These are phyloP conservation scores for Bovichtus variegatus DNA, from an alignment of 2,797 vertebrate species.

Conservation along the genomic window DNA sequence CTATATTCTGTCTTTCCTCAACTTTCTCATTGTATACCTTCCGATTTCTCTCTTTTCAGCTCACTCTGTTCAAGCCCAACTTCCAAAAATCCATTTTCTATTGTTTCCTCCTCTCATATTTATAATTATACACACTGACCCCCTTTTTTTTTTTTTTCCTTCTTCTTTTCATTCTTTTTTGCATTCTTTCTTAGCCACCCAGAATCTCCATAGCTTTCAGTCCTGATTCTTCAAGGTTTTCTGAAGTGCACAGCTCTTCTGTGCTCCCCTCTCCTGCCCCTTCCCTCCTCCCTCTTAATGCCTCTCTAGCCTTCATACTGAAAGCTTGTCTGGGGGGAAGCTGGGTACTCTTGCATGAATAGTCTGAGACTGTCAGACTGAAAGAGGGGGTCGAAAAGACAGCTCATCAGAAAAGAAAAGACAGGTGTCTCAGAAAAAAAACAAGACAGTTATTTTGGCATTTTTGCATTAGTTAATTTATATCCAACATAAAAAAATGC, in stretches of 20 bases:
- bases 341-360: slow-evolving; percentile 75
- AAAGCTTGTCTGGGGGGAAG: slow-evolving; percentile 77
- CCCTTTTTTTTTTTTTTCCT: slow-evolving; percentile 42
- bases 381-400: slow-evolving; percentile 68
- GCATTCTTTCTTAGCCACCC: slow-evolving; percentile 61
- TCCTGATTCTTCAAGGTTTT: slow-evolving; percentile 75
- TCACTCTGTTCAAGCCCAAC: slow-evolving; percentile 18
- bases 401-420: slow-evolving; percentile 68
- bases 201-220: slow-evolving; percentile 72
- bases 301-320: slow-evolving; percentile 71
- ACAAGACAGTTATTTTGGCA: slow-evolving; percentile 30
- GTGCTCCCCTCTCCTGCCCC: slow-evolving; percentile 43
- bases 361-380: slow-evolving; percentile 68
- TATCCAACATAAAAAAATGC: not conserved
- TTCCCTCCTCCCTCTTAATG: slow-evolving; percentile 64
- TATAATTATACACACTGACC: slow-evolving; percentile 42
- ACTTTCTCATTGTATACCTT: slow-evolving; percentile 19
- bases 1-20: slow-evolving; percentile 49
- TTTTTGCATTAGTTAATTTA: slow-evolving; percentile 5
- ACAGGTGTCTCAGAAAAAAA: slow-evolving; percentile 73
- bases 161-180: slow-evolving; percentile 36
- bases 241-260: slow-evolving; percentile 71
- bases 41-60: slow-evolving; percentile 19
- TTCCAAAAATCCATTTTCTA: slow-evolving; percentile 30
- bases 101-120: slow-evolving; percentile 53